Evolutionary conservation across 2,113 vertebrate genomes (phyloP), one percentile per base, ranked within the genome.

Genomic region (Corythaixoides concolor): DNA sequence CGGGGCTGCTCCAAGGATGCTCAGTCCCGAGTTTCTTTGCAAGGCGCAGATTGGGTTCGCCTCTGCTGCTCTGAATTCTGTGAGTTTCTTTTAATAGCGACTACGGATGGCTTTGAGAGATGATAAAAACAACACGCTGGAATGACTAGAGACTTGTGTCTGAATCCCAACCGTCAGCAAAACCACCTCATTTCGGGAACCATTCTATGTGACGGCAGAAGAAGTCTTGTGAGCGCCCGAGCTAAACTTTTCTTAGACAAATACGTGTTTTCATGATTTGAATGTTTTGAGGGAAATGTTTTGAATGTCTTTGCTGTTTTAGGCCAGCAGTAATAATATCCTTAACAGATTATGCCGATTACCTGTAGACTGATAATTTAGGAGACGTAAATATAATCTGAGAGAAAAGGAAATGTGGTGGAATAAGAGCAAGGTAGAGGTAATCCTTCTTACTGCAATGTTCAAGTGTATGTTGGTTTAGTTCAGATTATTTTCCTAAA

Each of bases 71-170:
- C 43, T 63, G 74, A 47, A n/a, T 92, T 87, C 63, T 93, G 41
- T 91, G 74, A 45, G 39, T 94, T 95, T 94, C 90, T 90, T 94
- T 89, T 90, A 95, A 91, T 80, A 88, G 84, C 22, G 73, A 27
- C 86, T 89, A 50, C 0, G 56, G 87, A 9, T 50, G 49, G 64
- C 58, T 94, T 68, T 94, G 89, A 41, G 77, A 55, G 70, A 78
- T 90, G 83, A 60, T 83, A 68, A 91, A 95, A 93, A 52, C 58
- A 94, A 47, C 67, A 47, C 2, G 33, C 77, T 67, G 88, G 58
- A 92, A 52, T 95, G 77, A 88, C 89, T 93, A 7, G 85, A 55
- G 50, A 59, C 94, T 87, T 87, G 41, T 0, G 4, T 76, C 94
- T 97, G 93, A 94, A 89, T 96, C 85, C 47, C 74, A 92, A 9